Evolutionary conservation across 1,140 invertebrate genomes (phyloP).

Genomic region (Drosophila orosa): DNA sequence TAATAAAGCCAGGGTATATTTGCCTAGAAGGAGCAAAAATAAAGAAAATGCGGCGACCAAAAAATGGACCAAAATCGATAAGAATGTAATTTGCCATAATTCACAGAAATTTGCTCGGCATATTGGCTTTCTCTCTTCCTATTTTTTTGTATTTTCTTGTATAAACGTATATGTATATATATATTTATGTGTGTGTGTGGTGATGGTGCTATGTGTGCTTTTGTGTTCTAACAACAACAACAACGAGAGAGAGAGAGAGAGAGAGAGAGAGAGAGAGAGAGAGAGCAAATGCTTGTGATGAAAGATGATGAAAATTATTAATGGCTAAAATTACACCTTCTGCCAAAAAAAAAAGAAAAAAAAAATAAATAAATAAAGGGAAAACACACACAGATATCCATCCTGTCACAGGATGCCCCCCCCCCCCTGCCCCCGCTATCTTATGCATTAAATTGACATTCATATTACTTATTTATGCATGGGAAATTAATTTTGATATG

Average conservation of each 20-base stretch:
- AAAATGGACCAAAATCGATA: constrained; percentile 81
- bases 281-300: constrained; percentile 1
- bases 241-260: too few species aligned
- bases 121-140: constrained; percentile 67
- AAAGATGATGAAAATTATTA: constrained; percentile 64
- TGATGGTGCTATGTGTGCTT: constrained; percentile 5
- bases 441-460: constrained; percentile 80
- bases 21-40: constrained; percentile 11
- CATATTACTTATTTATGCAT: constrained; percentile 82
- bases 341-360: constrained; percentile 19
- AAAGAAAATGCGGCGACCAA: constrained; percentile 50
- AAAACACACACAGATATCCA: constrained; percentile 10
- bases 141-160: constrained; percentile 10
- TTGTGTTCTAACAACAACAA: constrained; percentile 19
- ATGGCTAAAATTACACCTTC: constrained; percentile 74
- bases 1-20: constrained; percentile 13
- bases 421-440: constrained; percentile 9
- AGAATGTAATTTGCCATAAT: constrained; percentile 83
- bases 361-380: too few species aligned
- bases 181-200: constrained; percentile 12
- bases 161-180: not conserved
- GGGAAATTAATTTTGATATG: constrained; percentile 81
- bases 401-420: constrained; percentile 5
- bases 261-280: too few species aligned
- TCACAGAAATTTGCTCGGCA: constrained; percentile 80